These are phyloP conservation scores for Flexamia atlantica DNA, from an alignment of 2,888 invertebrate genomes.

Conservation along the genomic window DNA sequence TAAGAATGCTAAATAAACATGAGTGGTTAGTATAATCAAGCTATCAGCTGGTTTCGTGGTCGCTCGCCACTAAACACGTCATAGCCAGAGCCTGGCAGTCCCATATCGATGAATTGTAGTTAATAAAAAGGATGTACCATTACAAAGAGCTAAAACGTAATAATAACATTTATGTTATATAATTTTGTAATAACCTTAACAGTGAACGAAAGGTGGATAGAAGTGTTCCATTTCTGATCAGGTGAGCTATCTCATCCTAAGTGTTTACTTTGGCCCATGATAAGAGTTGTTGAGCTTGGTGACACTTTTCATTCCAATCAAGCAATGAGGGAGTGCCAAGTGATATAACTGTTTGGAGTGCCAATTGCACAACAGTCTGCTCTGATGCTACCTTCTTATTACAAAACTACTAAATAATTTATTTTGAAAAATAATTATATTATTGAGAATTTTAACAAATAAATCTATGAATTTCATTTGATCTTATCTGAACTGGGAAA, in stretches of 20 bases:
- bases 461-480: too few relatives aligned
- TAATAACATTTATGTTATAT: not conserved
- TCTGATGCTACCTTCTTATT: not conserved
- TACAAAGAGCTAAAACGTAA: not conserved
- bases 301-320: constrained; percentile 57
- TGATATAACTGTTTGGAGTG: constrained; percentile 36
- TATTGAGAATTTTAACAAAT: too few relatives aligned
- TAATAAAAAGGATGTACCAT: too few relatives aligned
- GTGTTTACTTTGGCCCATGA: constrained; percentile 58
- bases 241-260: constrained; percentile 49
- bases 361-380: constrained; percentile 18
- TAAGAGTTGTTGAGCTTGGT: constrained; percentile 57
- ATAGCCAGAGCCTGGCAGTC: too few relatives aligned
- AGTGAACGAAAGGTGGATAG: not conserved
- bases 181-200: not conserved
- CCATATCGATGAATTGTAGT: too few relatives aligned
- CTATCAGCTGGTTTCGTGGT: too few relatives aligned
- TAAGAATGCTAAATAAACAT: too few relatives aligned
- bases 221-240: constrained; percentile 41
- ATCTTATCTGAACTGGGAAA: too few relatives aligned
- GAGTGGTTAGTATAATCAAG: too few relatives aligned
- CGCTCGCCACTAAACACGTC: too few relatives aligned
- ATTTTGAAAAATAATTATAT: too few relatives aligned
- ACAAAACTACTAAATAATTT: not conserved
- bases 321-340: constrained; percentile 47